Base-by-base conservation (phyloP, 92 coral and sea anemone species). In the Epizoanthus rinbou region DNA sequence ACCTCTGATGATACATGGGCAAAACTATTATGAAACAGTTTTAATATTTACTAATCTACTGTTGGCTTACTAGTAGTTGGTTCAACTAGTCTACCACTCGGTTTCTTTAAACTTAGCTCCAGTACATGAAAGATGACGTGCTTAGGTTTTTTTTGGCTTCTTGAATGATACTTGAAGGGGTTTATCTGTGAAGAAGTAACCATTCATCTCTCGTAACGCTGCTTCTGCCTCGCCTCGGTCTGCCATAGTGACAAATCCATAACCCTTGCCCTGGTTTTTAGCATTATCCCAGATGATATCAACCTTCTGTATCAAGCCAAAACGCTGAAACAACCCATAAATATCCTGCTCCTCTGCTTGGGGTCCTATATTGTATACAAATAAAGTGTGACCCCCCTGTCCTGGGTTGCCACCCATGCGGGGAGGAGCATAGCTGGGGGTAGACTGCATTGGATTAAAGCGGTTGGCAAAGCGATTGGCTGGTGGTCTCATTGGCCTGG, bases 231-330 rank as follows among this genome's bases (percentile, higher is more conserved):
- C 92, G 37, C 63, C 76, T 54, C 67, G 75, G 3, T 88, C 74
- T 56, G 95, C 95, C 94, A 91, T 91, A 45, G 98, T 89, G 79
- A 93, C 95, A 86, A 93, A 93, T 33, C 95, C 88, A 82, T 81
- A 91, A 15, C 98, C 98, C 85, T 93, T 93, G 47, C 93, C 84
- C 76, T 89, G 90, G 16, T 88, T 79, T 64, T 88, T 91, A 58
- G 71, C 88, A 83, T 89, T 91, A 80, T 93, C 98, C 98, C 94
- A 91, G 88, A 93, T 93, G 39, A 93, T 84, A 62, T 93, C 91
- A 17, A 93, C 89, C 86, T 93, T 93, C 18, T 75, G 76, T 25
- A 93, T 84, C 22, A 75, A 76, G 18, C 98, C 98, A 80, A 72
- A 91, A 19, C 75, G 91, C 18, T 90, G 73, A 73, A 93, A 93